Conservation (phyloP, 2,113 vertebrate genomes). For the Amazona vittata region DNA sequence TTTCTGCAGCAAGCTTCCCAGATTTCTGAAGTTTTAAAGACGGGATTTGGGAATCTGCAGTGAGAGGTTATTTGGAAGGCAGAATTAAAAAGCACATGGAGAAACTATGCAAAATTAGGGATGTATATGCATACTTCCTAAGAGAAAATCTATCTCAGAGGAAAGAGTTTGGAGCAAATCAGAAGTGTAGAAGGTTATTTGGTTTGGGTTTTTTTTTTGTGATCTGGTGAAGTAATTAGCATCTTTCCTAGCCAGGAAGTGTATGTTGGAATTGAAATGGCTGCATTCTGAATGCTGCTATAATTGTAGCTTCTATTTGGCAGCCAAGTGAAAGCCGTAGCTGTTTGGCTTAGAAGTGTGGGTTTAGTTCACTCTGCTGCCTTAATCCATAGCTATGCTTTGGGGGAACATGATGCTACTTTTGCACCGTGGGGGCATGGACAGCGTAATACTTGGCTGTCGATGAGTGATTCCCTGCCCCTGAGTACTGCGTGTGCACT, state of each 20-base stretch:
- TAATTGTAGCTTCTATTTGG: neutral
- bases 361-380: neutral
- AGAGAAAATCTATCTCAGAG: neutral
- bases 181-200: neutral
- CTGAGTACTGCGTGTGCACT: rapidly evolving
- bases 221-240: neutral
- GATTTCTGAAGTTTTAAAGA: neutral
- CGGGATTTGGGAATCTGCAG: neutral
- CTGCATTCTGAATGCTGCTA: neutral
- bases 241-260: neutral
- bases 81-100: neutral
- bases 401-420: neutral
- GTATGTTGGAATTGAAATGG: neutral
- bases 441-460: neutral
- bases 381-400: rapidly evolving
- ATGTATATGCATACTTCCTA: neutral
- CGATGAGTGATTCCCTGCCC: neutral
- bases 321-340: neutral
- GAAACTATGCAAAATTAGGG: neutral
- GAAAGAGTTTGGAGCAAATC: neutral
- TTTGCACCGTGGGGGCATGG: neutral
- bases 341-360: neutral
- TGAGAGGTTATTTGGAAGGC: neutral
- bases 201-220: neutral
- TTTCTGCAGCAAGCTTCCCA: neutral